phyloP scores from a whole-genome alignment of 1,140 invertebrate species.

The Drosophila lacteicornis region DNA sequence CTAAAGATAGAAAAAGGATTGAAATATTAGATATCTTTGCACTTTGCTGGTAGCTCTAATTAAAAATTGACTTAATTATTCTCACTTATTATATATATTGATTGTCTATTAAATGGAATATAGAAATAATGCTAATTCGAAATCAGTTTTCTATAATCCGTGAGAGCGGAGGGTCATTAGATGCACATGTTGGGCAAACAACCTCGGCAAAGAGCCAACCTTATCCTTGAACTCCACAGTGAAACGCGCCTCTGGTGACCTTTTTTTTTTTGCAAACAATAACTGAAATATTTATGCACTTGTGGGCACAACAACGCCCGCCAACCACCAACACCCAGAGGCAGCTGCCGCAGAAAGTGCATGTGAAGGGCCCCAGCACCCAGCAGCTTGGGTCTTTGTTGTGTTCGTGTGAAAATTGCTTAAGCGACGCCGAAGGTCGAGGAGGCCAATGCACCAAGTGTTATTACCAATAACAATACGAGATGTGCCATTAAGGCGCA shows the following conservation, averaged over 20 bases:
- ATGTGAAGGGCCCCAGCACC: conserved; percentile 26
- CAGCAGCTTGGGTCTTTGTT: not conserved
- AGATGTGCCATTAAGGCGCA: conserved; percentile 32
- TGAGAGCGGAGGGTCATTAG: not conserved
- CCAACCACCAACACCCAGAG: not conserved
- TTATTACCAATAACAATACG: conserved; percentile 31
- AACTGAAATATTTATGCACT: conserved; percentile 52
- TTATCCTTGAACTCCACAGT: conserved; percentile 50
- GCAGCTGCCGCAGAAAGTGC: conserved; percentile 22
- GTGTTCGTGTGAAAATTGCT: conserved; percentile 29
- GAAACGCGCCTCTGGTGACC: conserved; percentile 23
- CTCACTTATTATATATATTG: too few species aligned
- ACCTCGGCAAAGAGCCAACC: not conserved
- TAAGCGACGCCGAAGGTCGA: conserved; percentile 36
- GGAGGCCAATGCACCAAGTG: conserved; percentile 39
- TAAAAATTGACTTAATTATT: too few species aligned
- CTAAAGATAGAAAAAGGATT: not conserved
- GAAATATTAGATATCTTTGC: too few species aligned
- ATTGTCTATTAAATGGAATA: not conserved
- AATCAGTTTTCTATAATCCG: not conserved
- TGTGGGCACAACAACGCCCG: conserved; percentile 1
- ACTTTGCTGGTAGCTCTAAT: too few species aligned
- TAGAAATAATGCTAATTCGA: not conserved
- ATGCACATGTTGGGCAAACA: not conserved
- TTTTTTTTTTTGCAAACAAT: conserved; percentile 41